These are phyloP conservation scores for Illadopsis cleaveri DNA, from an alignment of 2,113 vertebrate genomes.

Conservation along the genomic window DNA sequence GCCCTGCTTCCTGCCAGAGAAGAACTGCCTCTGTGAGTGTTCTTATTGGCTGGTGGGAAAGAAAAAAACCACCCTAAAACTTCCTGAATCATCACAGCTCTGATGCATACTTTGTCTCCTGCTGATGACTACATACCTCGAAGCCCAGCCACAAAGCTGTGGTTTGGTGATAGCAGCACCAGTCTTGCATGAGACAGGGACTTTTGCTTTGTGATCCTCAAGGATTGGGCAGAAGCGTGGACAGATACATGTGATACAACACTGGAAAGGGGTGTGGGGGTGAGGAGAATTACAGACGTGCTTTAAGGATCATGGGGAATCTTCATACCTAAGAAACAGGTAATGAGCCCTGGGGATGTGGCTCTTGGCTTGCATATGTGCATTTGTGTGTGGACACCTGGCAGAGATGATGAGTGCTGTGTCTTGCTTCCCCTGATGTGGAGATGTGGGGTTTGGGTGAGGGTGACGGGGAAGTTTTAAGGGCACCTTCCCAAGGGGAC, in stretches of 20 bases:
- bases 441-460: background rate
- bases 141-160: background rate
- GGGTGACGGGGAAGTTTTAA: background rate
- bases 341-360: background rate
- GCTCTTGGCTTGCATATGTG: background rate
- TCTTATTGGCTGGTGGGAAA: conserved; percentile 32
- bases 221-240: background rate
- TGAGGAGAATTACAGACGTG: background rate
- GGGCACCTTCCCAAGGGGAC: background rate
- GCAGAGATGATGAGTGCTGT: background rate
- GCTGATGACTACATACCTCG: background rate
- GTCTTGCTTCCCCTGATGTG: background rate
- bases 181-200: background rate
- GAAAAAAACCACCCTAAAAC: background rate
- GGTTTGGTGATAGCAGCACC: background rate
- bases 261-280: background rate
- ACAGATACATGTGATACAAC: background rate
- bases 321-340: background rate
- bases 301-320: background rate
- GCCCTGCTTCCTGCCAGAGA: background rate
- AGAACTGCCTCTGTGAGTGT: background rate
- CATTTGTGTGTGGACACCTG: background rate
- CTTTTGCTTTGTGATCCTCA: background rate
- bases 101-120: background rate
- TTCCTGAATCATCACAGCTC: background rate